Base-by-base conservation (phyloP, 1,140 invertebrate species). In the Plectrocnemia conspersa region DNA sequence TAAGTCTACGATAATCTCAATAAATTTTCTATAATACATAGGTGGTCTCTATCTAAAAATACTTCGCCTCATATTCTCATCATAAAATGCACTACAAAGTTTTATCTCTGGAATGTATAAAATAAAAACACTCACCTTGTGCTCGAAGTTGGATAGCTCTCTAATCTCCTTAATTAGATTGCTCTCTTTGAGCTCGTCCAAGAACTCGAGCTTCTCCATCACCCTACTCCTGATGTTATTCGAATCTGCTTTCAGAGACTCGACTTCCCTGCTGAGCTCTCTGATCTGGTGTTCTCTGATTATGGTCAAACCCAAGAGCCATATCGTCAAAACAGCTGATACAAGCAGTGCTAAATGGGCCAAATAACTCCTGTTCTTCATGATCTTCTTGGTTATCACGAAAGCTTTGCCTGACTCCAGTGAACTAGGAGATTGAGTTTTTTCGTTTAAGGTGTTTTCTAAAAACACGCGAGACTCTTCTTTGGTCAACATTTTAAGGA, bases 391-490 rank as follows among this genome's bases (percentile, higher is more conserved):
- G 13, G 15, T 23, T 13, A 38, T 38, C 22, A 7, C 18, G 5
- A 21, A 13, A 1, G 2, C 10, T 13, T 35, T 21, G 16, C 36
- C 19, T 3, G 27, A 1, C 5, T 50, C 23, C 11, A 3, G 9
- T 16, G 29, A 3, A 38, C 3, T n/a, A 27, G 1, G 22, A n/a
- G 16, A n/a, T 9, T 25, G 15, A 2, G 27, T 18, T 38, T 50
- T 50, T 2, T 18, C 16, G 45, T 13, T 25, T 19, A 19, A 32
- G 16, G n/a, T n/a, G n/a, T 33, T 10, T n/a, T 50, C 33, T 7
- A 50, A 13, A 35, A 50, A 50, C 33, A 50, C 47, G 19, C 32
- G 19, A 21, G 33, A 33, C 21, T 50, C 47, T 5, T 38, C 35
- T 24, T 50, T 36, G 47, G 15, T 24, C 13, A 22, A 13, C 47